Base-by-base conservation (phyloP, 2,888 invertebrate genomes). In the Heliconius charithonia region DNA sequence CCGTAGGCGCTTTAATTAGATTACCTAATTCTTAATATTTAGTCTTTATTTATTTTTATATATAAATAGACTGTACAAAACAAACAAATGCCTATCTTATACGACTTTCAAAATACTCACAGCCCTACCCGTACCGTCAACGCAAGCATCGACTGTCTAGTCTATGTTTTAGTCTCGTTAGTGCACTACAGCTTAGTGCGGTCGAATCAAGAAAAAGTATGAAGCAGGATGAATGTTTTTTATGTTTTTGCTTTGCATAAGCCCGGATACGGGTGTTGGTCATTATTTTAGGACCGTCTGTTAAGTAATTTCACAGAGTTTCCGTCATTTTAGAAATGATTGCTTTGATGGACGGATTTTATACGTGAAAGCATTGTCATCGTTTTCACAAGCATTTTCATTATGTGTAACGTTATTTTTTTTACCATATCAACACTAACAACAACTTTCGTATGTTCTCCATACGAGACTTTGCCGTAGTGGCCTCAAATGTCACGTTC, bases 1-100 rank as follows among this genome's bases (percentile, higher is more conserved):
- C 76, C 78, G 78, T 78, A 70, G 70, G 70, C 78, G 78, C 74
- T 80, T 81, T 81, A 81, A 81, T 79, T 79, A 77, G 75, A 79
- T 69, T 73, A 56, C 29, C 63, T 72, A 59, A 66, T 66, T 32
- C 62, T 65, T 78, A 41, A 37, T 78, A 72, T 73, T 72, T 37
- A 71, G 56, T 74, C n/a, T 71, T 77, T 63, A 74, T 62, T 56
- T 56, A 72, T 59, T 59, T 72, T 59, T n/a, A 37, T n/a, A 37
- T 37, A 32, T n/a, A n/a, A n/a, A n/a, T n/a, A n/a, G n/a, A n/a
- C n/a, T n/a, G n/a, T n/a, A n/a, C n/a, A n/a, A n/a, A n/a, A n/a
- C n/a, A n/a, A n/a, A n/a, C n/a, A n/a, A n/a, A n/a, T n/a, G 41
- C 3, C 1, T 67, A n/a, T n/a, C 0, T 41, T 19, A 27, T 7